phyloP scores from a whole-genome alignment of 2,797 vertebrate species.

The Epinephelus coioides region DNA sequence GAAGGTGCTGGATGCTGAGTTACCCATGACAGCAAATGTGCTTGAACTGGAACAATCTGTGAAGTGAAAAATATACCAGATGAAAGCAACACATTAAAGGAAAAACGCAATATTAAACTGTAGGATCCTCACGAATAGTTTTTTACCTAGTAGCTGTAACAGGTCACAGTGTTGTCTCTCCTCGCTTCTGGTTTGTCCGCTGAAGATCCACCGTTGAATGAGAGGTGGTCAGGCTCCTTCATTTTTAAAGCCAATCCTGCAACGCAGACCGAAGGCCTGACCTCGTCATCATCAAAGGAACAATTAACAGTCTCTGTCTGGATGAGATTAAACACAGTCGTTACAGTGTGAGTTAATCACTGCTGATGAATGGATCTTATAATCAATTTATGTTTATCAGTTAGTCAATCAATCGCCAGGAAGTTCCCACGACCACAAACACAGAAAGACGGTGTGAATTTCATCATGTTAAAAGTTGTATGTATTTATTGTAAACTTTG shows the following conservation, averaged over 20 bases:
- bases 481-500: background rate
- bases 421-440: conserved; percentile 17
- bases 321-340: conserved; percentile 45
- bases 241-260: conserved; percentile 46
- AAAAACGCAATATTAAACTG: conserved; percentile 25
- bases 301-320: conserved; percentile 17
- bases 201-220: conserved; percentile 19
- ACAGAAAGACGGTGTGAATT: background rate
- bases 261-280: background rate
- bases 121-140: conserved; percentile 2
- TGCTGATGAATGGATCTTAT: conserved; percentile 36
- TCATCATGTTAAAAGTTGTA: background rate
- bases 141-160: conserved; percentile 25
- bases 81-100: conserved; percentile 12
- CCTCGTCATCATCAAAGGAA: conserved; percentile 21
- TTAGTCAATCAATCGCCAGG: conserved; percentile 22
- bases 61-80: conserved; percentile 16
- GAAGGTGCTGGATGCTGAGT: conserved; percentile 50
- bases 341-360: conserved; percentile 29
- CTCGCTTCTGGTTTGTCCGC: conserved; percentile 14
- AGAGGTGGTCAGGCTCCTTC: background rate
- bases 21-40: conserved; percentile 66
- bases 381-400: conserved; percentile 22
- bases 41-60: conserved; percentile 25
- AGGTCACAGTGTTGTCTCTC: background rate